phyloP scores from a whole-genome alignment of 2,888 invertebrate species.

The Conops quadrifasciatus region DNA sequence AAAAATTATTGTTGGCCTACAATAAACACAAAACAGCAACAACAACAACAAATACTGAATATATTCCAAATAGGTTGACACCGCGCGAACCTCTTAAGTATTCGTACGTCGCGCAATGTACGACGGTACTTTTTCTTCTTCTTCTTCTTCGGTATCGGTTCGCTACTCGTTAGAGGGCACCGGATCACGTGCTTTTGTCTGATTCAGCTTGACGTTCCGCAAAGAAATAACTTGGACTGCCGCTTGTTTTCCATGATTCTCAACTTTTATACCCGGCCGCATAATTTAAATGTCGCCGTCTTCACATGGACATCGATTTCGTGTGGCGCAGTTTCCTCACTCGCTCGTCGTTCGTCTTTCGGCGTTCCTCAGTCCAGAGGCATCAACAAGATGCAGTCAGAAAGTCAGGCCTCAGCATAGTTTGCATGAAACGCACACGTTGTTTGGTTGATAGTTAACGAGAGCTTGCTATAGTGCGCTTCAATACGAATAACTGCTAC shows the following conservation, averaged over 20 bases:
- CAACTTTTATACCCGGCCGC: slow-evolving; percentile 49
- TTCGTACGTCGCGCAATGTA: no score
- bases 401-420: background rate
- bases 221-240: slow-evolving; percentile 44
- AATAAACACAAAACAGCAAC: no score
- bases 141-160: background rate
- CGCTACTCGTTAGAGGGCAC: slow-evolving; percentile 2
- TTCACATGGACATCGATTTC: slow-evolving; percentile 53
- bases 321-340: background rate
- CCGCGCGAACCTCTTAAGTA: no score
- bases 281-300: slow-evolving; percentile 59
- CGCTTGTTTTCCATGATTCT: slow-evolving; percentile 43
- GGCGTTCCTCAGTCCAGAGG: background rate
- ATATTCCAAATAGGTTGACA: no score
- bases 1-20: no score
- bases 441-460: background rate
- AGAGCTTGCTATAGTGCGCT: no score
- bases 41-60: no score
- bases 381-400: background rate
- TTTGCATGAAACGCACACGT: background rate
- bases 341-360: no score
- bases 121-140: no score
- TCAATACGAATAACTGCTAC: no score
- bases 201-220: slow-evolving; percentile 30
- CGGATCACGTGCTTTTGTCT: slow-evolving; percentile 1